phyloP scores from a whole-genome alignment of 2,888 invertebrate species.

The Andrena bicolor region DNA sequence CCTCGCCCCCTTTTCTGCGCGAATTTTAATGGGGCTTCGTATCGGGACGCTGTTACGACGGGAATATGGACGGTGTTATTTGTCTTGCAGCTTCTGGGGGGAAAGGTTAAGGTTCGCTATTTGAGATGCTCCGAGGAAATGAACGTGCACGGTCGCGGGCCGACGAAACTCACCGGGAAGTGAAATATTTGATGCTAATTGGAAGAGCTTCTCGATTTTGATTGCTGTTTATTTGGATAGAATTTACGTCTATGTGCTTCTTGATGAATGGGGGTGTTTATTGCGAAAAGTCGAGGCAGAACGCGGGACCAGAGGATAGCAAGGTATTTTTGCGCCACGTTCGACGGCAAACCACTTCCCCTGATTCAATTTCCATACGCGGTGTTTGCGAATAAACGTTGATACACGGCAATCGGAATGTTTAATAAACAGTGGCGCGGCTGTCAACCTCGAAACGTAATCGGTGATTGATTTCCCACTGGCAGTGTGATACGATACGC shows the following conservation, averaged over 20 bases:
- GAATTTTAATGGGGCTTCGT: conserved; percentile 37
- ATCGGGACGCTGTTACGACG: conserved; percentile 41
- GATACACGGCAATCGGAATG: conserved; percentile 50
- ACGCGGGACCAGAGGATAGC: not conserved
- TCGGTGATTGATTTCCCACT: conserved; percentile 50
- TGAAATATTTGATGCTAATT: not conserved
- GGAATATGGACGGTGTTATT: conserved; percentile 16
- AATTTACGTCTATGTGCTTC: not conserved
- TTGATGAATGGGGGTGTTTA: not conserved
- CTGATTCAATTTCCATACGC: conserved; percentile 39
- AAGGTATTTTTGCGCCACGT: not conserved
- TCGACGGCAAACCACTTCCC: not conserved
- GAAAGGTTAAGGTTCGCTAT: not conserved
- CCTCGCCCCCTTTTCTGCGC: not conserved
- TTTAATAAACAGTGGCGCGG: conserved; percentile 50
- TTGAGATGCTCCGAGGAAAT: not conserved
- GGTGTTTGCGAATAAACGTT: conserved; percentile 53
- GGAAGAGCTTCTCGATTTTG: no score
- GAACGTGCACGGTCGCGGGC: not conserved
- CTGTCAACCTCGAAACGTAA: conserved; percentile 36
- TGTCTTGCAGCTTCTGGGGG: conserved; percentile 6
- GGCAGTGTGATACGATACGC: not conserved
- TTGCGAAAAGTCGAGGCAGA: conserved; percentile 10
- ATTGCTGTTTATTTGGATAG: no score
- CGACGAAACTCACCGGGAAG: not conserved